Conservation (phyloP, 2,113 vertebrate species). For the Ctenomys sociabilis region DNA sequence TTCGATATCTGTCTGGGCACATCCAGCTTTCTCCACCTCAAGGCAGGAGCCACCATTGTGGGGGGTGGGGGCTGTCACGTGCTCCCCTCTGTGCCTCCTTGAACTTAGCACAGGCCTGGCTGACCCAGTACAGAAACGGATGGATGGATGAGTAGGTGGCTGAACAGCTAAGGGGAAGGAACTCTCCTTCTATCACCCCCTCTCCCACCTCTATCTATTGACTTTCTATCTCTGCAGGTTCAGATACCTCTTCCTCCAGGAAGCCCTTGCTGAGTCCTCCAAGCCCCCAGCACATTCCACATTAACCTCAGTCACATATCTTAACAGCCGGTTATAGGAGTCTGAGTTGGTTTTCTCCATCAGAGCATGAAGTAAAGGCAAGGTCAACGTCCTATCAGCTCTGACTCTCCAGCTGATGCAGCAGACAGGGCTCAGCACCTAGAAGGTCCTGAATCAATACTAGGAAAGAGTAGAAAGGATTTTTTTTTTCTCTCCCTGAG, state of each 20-base stretch:
- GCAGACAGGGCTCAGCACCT: neutral
- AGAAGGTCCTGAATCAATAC: neutral
- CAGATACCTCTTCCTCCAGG: neutral
- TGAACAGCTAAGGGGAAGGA: no score
- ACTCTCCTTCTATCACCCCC: neutral
- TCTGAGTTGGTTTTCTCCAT: constrained; percentile 11
- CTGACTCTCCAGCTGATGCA: neutral
- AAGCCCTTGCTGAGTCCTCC: neutral
- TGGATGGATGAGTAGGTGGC: no score
- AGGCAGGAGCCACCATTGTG: no score
- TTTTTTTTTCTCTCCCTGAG: neutral
- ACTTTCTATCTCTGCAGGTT: neutral
- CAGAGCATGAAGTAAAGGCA: neutral
- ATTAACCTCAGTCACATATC: neutral
- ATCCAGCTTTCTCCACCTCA: neutral
- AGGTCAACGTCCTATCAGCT: neutral
- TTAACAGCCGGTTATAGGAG: neutral
- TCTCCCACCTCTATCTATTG: neutral
- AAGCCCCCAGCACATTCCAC: neutral
- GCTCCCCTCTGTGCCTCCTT: neutral
- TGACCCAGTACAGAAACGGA: neutral
- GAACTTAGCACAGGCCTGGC: neutral
- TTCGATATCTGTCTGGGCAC: neutral
- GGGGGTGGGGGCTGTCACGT: no score
- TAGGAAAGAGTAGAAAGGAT: neutral